Base-by-base conservation (phyloP, 1,140 invertebrate species). In the Pseudobourletiella spinata region DNA sequence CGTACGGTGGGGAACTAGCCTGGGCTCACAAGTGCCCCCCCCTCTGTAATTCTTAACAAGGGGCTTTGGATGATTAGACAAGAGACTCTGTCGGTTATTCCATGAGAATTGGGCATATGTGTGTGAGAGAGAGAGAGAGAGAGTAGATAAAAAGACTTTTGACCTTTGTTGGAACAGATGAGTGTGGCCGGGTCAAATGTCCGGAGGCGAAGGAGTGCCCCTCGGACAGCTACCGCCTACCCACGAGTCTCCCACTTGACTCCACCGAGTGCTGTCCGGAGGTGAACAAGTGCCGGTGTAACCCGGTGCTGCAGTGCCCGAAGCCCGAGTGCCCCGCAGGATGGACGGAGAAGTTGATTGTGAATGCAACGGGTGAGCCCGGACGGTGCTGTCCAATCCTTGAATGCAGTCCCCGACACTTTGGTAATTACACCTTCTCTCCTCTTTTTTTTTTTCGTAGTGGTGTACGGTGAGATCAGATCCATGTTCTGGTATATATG, bases 361-460 rank as follows among this genome's bases (percentile, higher is more conserved):
- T 65, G 26, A 58, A 59, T 54, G 66, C 65, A 3, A 71, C 65
- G 16, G 69, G 67, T 16, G 65, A 70, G 46, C 74, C 74, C 24
- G 74, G 73, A 2, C 52, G 68, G 4, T 75, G 74, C 60, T 75
- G 74, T 64, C 68, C 72, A 20, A 42, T 71, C 6, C 71, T 65
- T 61, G 60, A 73, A 57, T 75, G 74, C 52, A 52, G 50, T 18
- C 50, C 26, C 3, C 25, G 26, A 14, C 50, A 52, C 14, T 24
- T 26, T 6, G 50, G 50, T 52, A 26, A 52, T 22, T 8, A 46
- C 4, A 46, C 8, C 35, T 39, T n/a, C n/a, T n/a, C n/a, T n/a
- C n/a, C n/a, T n/a, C n/a, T n/a, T n/a, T n/a, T n/a, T n/a, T n/a
- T n/a, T n/a, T n/a, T n/a, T n/a, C n/a, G n/a, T n/a, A n/a, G n/a